These are phyloP conservation scores for Plumapathes pennacea DNA, from an alignment of 92 coral and sea anemone genomes.

Conservation along the genomic window DNA sequence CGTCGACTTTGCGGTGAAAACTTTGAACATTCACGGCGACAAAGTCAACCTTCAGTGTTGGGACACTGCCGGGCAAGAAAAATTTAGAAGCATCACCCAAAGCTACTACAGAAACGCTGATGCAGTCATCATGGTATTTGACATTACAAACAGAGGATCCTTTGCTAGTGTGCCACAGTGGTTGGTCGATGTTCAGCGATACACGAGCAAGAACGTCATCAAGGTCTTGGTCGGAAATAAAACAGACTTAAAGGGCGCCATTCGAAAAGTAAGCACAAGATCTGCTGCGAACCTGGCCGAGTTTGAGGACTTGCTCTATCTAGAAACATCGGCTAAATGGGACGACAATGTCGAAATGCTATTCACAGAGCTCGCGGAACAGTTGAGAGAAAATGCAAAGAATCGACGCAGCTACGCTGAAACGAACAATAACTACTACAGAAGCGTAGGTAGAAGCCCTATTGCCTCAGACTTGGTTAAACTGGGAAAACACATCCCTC, in stretches of 20 bases:
- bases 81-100: conserved; percentile 83
- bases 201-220: conserved; percentile 68
- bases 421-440: conserved; percentile 15
- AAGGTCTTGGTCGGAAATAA: conserved; percentile 96
- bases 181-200: conserved; percentile 88
- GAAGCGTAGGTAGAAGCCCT: conserved; percentile 23
- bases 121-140: conserved; percentile 96
- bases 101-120: conserved; percentile 97
- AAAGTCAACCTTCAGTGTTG: conserved; percentile 94
- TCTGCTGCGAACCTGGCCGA: conserved; percentile 97
- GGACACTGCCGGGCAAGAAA: conserved; percentile 99
- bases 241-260: conserved; percentile 91
- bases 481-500: conserved; percentile 49
- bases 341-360: conserved; percentile 90
- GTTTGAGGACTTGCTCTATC: conserved; percentile 88
- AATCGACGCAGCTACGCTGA: conserved; percentile 37
- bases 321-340: conserved; percentile 98
- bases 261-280: conserved; percentile 83
- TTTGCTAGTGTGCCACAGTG: conserved; percentile 98
- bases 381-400: conserved; percentile 85
- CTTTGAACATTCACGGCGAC: conserved; percentile 90
- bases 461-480: conserved; percentile 39
- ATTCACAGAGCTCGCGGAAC: conserved; percentile 91
- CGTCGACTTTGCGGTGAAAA: conserved; percentile 83
- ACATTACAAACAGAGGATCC: conserved; percentile 89